Conservation (phyloP, 2,888 invertebrate genomes). For the Xanthorhoe spadicearia region DNA sequence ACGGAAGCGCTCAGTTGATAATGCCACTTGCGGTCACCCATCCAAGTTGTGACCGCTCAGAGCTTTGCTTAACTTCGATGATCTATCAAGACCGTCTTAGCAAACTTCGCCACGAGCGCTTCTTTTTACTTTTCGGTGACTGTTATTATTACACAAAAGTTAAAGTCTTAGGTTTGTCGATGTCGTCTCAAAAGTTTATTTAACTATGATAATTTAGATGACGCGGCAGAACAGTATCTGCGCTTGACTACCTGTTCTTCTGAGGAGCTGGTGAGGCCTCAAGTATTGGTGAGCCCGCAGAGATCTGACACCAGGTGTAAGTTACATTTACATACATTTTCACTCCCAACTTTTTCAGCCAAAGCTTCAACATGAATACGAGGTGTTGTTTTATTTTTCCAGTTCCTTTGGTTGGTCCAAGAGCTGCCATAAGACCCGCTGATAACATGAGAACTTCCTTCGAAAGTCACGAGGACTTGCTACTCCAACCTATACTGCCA, state of each 20-base stretch:
- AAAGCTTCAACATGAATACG: background rate
- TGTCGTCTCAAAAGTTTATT: too few species aligned
- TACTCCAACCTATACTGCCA: constrained; percentile 37
- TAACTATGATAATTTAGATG: constrained; percentile 34
- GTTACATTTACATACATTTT: constrained; percentile 12
- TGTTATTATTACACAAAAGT: too few species aligned
- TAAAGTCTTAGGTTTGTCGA: too few species aligned
- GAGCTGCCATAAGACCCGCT: constrained; percentile 39
- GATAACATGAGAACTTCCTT: constrained; percentile 49
- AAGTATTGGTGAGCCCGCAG: constrained; percentile 35
- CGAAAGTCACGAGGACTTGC: constrained; percentile 65
- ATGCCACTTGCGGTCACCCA: too few species aligned
- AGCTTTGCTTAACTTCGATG: too few species aligned
- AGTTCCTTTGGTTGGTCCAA: constrained; percentile 38
- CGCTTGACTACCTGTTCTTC: constrained; percentile 57
- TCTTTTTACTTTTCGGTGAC: too few species aligned
- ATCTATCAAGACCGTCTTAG: too few species aligned
- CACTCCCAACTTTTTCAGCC: background rate
- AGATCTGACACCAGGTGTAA: constrained; percentile 50
- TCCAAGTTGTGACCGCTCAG: too few species aligned
- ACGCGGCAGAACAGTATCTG: constrained; percentile 58
- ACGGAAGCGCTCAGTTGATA: too few species aligned
- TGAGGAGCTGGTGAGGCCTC: constrained; percentile 49
- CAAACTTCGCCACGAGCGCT: too few species aligned
- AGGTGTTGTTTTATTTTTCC: background rate